Evolutionary conservation across 2,113 vertebrate species (phyloP), one percentile per base, ranked within the genome.

Genomic region (Chitala chitala): DNA sequence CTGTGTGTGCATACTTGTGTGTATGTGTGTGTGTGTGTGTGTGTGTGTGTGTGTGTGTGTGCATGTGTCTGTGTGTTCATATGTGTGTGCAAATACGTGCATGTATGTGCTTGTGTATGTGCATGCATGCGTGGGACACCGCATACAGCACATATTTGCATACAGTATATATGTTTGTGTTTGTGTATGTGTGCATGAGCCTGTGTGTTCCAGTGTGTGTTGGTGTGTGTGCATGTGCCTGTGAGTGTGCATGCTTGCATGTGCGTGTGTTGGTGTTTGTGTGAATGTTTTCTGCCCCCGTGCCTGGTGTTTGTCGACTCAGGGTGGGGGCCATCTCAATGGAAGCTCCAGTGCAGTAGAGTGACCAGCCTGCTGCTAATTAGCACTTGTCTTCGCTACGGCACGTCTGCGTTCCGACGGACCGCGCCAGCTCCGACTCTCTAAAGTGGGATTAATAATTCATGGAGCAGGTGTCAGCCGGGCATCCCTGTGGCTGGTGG

Each of bases 361-460:
- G 66, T 65, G 56, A 69, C 40, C 17, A 36, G 69, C 66, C 74
- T 79, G 77, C 73, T 65, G 72, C 83, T 87, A 88, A 89, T 88
- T 87, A 85, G 82, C 76, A 81, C 81, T 76, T 78, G 40, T 80
- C 72, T 77, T 38, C 77, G 68, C 82, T 61, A 65, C 80, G 68
- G 79, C 78, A 78, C 81, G 82, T 83, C 85, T 85, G 79, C 73
- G 75, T 78, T 78, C 69, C 51, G 55, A 75, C 76, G 53, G 51
- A 69, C 86, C 24, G 48, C 69, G 69, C 78, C 81, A 76, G 76
- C 71, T 75, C 77, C n/a, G 20, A 70, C 79, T 84, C 74, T 78
- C 66, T n/a, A 78, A 58, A 54, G 74, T 20, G 20, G 76, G 78
- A 82, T 88, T 79, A 78, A 87, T 86, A 85, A 87, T 87, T 86